Evolutionary conservation across 2,113 vertebrate species (phyloP).

Genomic region (Triplophysa dalaica): DNA sequence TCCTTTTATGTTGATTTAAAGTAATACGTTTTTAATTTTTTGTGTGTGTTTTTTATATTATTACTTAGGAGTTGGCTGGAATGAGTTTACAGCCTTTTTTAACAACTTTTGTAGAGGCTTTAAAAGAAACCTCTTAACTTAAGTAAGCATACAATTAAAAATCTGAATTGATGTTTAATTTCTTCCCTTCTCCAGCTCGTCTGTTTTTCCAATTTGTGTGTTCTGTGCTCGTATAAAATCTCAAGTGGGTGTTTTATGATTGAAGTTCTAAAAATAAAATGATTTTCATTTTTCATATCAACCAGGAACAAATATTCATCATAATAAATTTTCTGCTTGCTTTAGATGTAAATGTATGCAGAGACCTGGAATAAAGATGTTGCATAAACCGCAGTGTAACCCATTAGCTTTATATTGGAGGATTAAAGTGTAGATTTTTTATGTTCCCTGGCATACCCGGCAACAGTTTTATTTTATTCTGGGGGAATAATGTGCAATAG

Average conservation of each 20-base stretch:
- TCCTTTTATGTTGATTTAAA: too few relatives aligned
- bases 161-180: background rate
- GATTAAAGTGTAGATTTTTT: background rate
- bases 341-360: slow-evolving; percentile 22
- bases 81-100: too few relatives aligned
- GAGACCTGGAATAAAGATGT: slow-evolving; percentile 5
- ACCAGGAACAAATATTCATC: slow-evolving; percentile 7
- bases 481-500: background rate
- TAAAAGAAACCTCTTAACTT: too few relatives aligned
- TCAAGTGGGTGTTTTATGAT: slow-evolving; percentile 20
- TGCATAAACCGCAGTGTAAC: background rate
- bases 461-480: background rate
- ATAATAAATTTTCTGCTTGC: slow-evolving; percentile 6
- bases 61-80: too few relatives aligned
- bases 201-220: slow-evolving; percentile 7
- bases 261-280: slow-evolving; percentile 17
- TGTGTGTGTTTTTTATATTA: too few relatives aligned
- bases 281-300: slow-evolving; percentile 18
- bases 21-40: too few relatives aligned
- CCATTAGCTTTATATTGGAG: background rate
- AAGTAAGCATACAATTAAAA: background rate
- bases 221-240: background rate
- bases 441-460: background rate
- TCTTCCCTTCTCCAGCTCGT: background rate
- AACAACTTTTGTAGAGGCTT: too few relatives aligned